Percentiles rank a stretch among this genome's conserved stretches.
Conservation (phyloP, 2,113 vertebrate species). For the Toxostoma redivivum region DNA sequence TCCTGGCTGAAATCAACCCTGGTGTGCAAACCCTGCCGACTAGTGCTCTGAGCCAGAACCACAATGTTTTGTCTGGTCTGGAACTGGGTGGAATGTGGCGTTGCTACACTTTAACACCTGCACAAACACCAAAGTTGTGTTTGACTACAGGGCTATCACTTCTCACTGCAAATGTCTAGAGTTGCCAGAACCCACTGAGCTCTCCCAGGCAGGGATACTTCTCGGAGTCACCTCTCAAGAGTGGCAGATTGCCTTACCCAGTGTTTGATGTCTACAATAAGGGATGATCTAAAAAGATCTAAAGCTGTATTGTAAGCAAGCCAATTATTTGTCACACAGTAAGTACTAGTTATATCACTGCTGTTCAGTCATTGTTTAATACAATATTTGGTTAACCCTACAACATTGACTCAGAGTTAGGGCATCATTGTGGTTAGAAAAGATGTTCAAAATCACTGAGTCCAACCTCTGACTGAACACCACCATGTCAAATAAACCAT, state of each 20-base stretch:
- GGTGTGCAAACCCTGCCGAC: background rate
- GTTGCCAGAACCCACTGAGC: background rate
- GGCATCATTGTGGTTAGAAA: background rate
- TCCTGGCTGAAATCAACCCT: background rate
- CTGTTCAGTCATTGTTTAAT: background rate
- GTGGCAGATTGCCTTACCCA: background rate
- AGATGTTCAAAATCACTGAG: no score
- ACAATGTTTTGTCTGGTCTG: background rate
- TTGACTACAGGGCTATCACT: no score
- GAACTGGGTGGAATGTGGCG: background rate
- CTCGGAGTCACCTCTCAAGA: background rate
- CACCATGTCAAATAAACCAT: background rate
- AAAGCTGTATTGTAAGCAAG: background rate
- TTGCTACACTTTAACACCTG: background rate
- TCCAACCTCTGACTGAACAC: background rate
- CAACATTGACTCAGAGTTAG: background rate
- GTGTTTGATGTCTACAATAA: background rate
- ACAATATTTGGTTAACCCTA: background rate
- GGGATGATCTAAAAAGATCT: background rate
- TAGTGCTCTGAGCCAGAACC: background rate
- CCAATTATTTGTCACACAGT: background rate
- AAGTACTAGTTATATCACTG: background rate
- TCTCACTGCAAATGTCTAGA: background rate
- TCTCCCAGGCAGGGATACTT: background rate
- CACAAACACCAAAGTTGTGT: rapidly evolving